phyloP scores from a whole-genome alignment of 2,888 invertebrate species.

The Hoplodrina ambigua region DNA sequence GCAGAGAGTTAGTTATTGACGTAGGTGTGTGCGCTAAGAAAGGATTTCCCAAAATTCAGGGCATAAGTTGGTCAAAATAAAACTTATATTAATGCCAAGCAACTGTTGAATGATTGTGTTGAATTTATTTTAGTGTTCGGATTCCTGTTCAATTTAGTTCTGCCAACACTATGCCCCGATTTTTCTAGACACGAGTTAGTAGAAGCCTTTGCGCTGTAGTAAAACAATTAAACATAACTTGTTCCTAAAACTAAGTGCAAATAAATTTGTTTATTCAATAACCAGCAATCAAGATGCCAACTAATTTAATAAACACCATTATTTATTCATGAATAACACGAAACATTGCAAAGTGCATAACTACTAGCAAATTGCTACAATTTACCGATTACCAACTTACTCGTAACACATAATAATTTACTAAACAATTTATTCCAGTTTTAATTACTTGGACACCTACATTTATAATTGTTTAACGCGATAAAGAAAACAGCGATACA shows the following conservation, averaged over 20 bases:
- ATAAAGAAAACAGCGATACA: slow-evolving; percentile 41
- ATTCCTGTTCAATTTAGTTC: not conserved
- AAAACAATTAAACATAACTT: not conserved
- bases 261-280: not conserved
- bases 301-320: not conserved
- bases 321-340: not conserved
- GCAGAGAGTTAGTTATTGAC: too few species aligned
- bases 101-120: not conserved
- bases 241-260: not conserved
- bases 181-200: not conserved
- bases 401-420: slow-evolving; percentile 13
- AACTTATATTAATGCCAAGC: not conserved
- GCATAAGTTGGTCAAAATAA: not conserved
- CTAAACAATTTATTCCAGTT: slow-evolving; percentile 24
- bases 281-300: not conserved
- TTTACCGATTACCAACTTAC: slow-evolving; percentile 21
- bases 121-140: not conserved
- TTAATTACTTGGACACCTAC: slow-evolving; percentile 41
- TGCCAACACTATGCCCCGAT: not conserved
- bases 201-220: not conserved
- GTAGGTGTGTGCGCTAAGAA: too few species aligned
- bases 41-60: too few species aligned
- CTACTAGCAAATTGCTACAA: slow-evolving; percentile 17
- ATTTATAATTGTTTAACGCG: slow-evolving; percentile 34
- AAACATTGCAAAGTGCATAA: slow-evolving; percentile 13